phyloP scores from a whole-genome alignment of 2,888 invertebrate genomes.

The Acronicta leporina region DNA sequence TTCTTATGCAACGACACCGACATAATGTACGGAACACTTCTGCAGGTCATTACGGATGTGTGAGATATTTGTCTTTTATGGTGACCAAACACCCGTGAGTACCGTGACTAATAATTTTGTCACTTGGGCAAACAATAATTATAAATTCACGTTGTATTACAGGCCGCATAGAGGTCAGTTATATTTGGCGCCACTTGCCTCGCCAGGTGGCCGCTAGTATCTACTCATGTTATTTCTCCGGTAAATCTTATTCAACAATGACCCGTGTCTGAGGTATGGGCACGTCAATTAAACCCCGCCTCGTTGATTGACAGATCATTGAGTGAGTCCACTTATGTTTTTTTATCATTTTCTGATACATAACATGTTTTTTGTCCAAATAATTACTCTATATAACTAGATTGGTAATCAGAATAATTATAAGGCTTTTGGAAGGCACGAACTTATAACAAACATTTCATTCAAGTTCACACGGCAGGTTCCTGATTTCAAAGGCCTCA shows the following conservation, averaged over 20 bases:
- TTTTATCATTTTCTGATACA: constrained; percentile 31
- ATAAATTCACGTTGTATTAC: constrained; percentile 49
- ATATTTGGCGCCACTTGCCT: constrained; percentile 73
- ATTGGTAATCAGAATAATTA: constrained; percentile 46
- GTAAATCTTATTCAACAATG: constrained; percentile 63
- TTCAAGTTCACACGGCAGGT: constrained; percentile 68
- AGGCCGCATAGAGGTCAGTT: constrained; percentile 58
- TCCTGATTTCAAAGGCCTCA: constrained; percentile 65
- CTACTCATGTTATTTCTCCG: constrained; percentile 59
- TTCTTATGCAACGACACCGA: constrained; percentile 65
- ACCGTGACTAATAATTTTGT: constrained; percentile 44
- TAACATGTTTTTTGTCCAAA: constrained; percentile 48
- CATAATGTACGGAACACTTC: constrained; percentile 16
- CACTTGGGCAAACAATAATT: constrained; percentile 51
- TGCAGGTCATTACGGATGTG: constrained; percentile 28
- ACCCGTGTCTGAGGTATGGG: constrained; percentile 59
- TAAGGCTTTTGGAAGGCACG: constrained; percentile 37
- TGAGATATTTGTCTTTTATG: constrained; percentile 22
- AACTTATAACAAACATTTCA: constrained; percentile 59
- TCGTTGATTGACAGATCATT: constrained; percentile 70
- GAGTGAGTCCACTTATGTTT: constrained; percentile 55
- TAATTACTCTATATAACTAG: constrained; percentile 36
- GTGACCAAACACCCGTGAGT: constrained; percentile 16
- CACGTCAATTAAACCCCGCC: constrained; percentile 59
- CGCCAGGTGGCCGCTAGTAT: constrained; percentile 64